Percentiles rank a stretch among this genome's conserved stretches.
These are phyloP conservation scores for Spodoptera litura DNA, from an alignment of 1,140 invertebrate species.

Conservation along the genomic window DNA sequence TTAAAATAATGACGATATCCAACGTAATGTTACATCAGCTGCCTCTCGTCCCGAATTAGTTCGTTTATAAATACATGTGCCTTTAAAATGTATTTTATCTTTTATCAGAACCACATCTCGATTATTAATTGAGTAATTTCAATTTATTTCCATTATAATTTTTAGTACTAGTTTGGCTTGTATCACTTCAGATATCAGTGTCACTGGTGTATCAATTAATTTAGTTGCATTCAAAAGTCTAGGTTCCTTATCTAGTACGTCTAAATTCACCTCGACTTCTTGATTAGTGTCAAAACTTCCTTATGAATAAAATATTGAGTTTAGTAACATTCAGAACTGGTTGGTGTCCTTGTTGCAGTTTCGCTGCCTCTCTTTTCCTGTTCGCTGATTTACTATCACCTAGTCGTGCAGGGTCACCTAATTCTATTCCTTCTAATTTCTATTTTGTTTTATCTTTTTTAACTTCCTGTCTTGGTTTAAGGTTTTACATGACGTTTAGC, in stretches of 20 bases:
- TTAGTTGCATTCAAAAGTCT: neutral
- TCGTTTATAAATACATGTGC: slow-evolving; percentile 19
- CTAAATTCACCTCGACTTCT: neutral
- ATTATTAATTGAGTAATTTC: neutral
- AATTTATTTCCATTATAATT: no score
- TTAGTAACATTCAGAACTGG: slow-evolving; percentile 32
- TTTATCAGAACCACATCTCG: neutral
- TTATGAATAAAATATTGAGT: slow-evolving; percentile 5
- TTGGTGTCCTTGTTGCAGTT: slow-evolving; percentile 33
- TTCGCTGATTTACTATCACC: slow-evolving; percentile 32
- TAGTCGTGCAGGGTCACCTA: slow-evolving; percentile 16
- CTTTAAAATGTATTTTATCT: slow-evolving; percentile 18
- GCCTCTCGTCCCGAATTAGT: slow-evolving; percentile 7
- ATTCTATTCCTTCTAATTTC: slow-evolving; percentile 23
- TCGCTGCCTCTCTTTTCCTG: slow-evolving; percentile 39
- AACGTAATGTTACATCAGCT: slow-evolving; percentile 28
- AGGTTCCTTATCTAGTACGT: neutral
- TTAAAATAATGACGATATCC: neutral
- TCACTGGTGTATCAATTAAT: neutral
- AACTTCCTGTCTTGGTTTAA: slow-evolving; percentile 18
- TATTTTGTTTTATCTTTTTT: slow-evolving; percentile 12
- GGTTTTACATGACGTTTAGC: neutral
- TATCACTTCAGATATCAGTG: no score
- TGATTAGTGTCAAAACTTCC: slow-evolving; percentile 25
- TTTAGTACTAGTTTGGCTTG: no score